phyloP scores from a whole-genome alignment of 2,888 invertebrate species.

The Drosophila ustulata region DNA sequence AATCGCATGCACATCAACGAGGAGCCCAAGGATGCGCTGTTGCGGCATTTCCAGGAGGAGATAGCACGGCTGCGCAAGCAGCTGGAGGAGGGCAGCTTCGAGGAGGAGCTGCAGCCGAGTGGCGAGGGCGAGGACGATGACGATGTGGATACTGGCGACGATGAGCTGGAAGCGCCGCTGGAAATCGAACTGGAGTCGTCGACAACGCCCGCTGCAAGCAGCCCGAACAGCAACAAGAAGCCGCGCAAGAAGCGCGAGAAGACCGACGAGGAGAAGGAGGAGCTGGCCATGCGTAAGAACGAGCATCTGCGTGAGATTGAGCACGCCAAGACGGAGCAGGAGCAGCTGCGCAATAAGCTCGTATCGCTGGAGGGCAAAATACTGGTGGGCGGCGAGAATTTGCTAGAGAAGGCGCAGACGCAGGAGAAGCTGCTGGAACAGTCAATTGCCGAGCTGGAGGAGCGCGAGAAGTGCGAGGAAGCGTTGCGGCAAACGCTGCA shows the following conservation, averaged over 20 bases:
- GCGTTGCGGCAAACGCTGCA: slow-evolving; percentile 92
- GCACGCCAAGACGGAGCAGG: slow-evolving; percentile 92
- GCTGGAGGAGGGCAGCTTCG: slow-evolving; percentile 88
- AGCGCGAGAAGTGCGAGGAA: slow-evolving; percentile 91
- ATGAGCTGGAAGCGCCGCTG: slow-evolving; percentile 67
- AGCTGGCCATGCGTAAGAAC: slow-evolving; percentile 88
- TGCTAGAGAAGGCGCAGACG: slow-evolving; percentile 97
- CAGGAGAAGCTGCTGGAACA: slow-evolving; percentile 96
- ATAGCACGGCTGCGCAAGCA: slow-evolving; percentile 96
- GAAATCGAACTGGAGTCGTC: slow-evolving; percentile 86
- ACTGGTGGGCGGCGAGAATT: slow-evolving; percentile 98
- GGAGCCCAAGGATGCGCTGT: slow-evolving; percentile 98
- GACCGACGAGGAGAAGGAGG: slow-evolving; percentile 88
- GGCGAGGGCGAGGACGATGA: slow-evolving; percentile 79
- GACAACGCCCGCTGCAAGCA: slow-evolving; percentile 82
- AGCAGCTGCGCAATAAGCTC: slow-evolving; percentile 93
- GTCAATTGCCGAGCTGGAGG: slow-evolving; percentile 93
- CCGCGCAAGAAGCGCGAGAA: slow-evolving; percentile 85
- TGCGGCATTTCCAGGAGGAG: slow-evolving; percentile 98
- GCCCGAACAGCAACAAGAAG: slow-evolving; percentile 85
- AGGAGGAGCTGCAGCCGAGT: slow-evolving; percentile 82
- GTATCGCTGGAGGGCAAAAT: slow-evolving; percentile 97
- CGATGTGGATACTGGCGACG: slow-evolving; percentile 77
- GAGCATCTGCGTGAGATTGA: slow-evolving; percentile 91
- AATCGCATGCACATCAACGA: slow-evolving; percentile 98